A percentile compares a stretch with the other conserved stretches of the same genome.
phyloP scores from a whole-genome alignment of 2,888 invertebrate species.

The Nasonia oneida region DNA sequence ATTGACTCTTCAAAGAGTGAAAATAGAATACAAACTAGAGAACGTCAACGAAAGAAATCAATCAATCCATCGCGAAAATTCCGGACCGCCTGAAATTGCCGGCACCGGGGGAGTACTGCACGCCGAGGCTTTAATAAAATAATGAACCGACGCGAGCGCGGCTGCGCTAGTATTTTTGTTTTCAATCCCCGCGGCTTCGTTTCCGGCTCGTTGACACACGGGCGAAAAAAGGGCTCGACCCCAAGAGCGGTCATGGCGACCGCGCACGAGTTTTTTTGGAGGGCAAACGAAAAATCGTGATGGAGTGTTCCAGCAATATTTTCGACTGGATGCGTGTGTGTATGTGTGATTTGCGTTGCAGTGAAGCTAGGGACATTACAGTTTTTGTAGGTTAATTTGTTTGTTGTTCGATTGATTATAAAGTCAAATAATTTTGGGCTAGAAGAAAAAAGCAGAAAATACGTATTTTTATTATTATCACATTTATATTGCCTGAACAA shows the following conservation, averaged over 20 bases:
- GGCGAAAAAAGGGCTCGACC: constrained; percentile 26
- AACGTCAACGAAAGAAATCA: constrained; percentile 20
- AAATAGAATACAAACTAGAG: neutral
- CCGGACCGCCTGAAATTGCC: constrained; percentile 33
- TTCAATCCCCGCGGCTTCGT: constrained; percentile 38
- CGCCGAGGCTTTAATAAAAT: constrained; percentile 51
- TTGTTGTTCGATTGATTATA: no score
- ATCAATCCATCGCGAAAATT: constrained; percentile 8
- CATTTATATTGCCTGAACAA: no score
- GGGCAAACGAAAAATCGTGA: neutral
- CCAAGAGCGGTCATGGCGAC: constrained; percentile 23
- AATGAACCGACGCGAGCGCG: constrained; percentile 35
- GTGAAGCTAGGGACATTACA: no score
- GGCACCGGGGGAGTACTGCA: neutral
- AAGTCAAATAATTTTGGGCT: no score
- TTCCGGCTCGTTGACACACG: constrained; percentile 47
- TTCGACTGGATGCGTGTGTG: neutral
- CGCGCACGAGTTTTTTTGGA: neutral
- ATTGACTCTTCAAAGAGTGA: neutral
- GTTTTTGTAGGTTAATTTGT: no score
- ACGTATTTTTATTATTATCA: no score
- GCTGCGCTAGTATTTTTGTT: constrained; percentile 50
- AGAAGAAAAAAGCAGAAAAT: no score
- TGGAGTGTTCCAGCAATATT: neutral
- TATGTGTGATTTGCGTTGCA: no score